These are phyloP conservation scores for Dromiciops gliroides DNA, from an alignment of 2,113 vertebrate species.

Conservation along the genomic window DNA sequence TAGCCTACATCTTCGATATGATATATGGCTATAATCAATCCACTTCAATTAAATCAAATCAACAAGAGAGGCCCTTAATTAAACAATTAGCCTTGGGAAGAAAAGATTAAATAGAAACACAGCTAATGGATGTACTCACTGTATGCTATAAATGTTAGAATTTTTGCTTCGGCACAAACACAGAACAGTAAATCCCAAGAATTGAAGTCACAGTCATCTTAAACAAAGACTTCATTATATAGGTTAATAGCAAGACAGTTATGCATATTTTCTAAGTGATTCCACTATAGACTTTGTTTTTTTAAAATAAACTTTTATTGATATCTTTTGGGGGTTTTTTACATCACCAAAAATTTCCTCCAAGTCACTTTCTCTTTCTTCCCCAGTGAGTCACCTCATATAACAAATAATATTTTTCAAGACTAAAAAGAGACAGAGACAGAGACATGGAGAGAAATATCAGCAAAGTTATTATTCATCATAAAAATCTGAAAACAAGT, in stretches of 20 bases:
- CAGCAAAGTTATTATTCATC: background rate
- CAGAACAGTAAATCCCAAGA: constrained; percentile 29
- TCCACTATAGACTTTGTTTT: background rate
- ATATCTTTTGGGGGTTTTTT: background rate
- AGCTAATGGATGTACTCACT: background rate
- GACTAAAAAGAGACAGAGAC: background rate
- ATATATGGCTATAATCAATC: constrained; percentile 43
- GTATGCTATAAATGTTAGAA: background rate
- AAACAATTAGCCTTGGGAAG: constrained; percentile 4
- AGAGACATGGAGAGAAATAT: background rate
- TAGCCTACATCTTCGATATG: constrained; percentile 23
- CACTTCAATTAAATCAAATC: constrained; percentile 3
- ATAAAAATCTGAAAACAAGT: background rate
- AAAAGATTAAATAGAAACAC: constrained; percentile 15
- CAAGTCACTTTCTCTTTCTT: background rate
- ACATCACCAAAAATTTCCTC: background rate
- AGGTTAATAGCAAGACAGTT: constrained; percentile 9
- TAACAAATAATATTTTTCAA: background rate
- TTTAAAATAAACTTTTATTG: background rate
- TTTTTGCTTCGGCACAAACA: constrained; percentile 19
- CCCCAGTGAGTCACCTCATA: background rate
- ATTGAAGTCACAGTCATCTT: background rate
- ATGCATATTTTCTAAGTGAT: constrained; percentile 33
- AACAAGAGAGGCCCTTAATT: background rate
- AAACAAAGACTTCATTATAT: constrained; percentile 13